Evolutionary conservation across 2,113 vertebrate species (phyloP), one percentile per base, ranked within the genome.

Genomic region (Neotragus moschatus): DNA sequence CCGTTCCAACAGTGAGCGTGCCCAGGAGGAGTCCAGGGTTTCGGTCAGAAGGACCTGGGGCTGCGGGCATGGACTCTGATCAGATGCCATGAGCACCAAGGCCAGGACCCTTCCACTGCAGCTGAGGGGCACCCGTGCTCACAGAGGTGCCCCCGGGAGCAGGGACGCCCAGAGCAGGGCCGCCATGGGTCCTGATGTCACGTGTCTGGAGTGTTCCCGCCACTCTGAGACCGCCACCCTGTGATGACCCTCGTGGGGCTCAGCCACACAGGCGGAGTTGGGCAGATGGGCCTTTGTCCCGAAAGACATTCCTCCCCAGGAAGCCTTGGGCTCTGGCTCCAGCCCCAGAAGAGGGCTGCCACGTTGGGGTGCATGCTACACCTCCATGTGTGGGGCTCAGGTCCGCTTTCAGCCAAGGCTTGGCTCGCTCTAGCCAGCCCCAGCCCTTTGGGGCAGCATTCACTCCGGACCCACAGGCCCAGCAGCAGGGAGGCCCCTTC

Each of bases 171-270:
- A 3, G 66, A 45, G 15, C 51, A 10, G 2, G 6, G 63, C 51
- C 17, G 0, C 11, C 58, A 10, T 7, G 0, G 43, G 25, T 2
- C 7, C 63, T 5, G 15, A 21, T 6, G 19, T 4, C 3, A 0
- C 5, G 7, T 25, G 43, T 63, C 51, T 23, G 8, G 30, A 43
- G 13, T 2, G 26, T 0, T 0, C 75, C 17, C 1, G 4, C 63
- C 28, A 1, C 56, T 36, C 77, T 30, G 28, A 21, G 8, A 45
- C 28, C 7, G 0, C 82, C 43, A 25, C 16, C 16, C 60, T 25
- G 17, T 26, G 49, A 21, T 15, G 26, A n/a, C 47, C 75, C 55
- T 30, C 2, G 1, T 6, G 6, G 61, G 7, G 26, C 73, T 30
- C 51, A 12, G 28, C 84, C 66, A 30, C 63, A 58, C 49, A 2